These are phyloP conservation scores for Folsomia manolachei DNA, from an alignment of 2,888 invertebrate species.

Conservation along the genomic window DNA sequence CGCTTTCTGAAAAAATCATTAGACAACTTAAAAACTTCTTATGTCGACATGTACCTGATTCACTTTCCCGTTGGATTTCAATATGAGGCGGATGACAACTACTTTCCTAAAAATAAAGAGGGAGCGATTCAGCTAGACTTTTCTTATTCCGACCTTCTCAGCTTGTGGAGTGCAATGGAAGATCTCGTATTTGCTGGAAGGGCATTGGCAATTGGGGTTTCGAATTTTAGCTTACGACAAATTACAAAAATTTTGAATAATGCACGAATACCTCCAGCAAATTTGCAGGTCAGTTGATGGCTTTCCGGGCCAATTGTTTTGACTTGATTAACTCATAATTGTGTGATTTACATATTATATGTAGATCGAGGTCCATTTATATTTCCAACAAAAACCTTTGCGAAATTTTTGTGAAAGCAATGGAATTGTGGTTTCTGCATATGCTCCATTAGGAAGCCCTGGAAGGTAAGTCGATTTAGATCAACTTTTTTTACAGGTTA, in stretches of 20 bases:
- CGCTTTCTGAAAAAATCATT: constrained; percentile 68
- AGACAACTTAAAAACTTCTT: constrained; percentile 68
- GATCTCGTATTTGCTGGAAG: constrained; percentile 67
- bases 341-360: neutral
- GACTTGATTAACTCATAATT: neutral
- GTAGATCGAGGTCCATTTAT: constrained; percentile 70
- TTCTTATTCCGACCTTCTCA: constrained; percentile 61
- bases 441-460: constrained; percentile 63
- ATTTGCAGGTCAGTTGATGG: constrained; percentile 54
- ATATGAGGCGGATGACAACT: constrained; percentile 61
- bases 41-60: constrained; percentile 77
- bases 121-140: constrained; percentile 37
- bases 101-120: constrained; percentile 52
- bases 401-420: constrained; percentile 62
- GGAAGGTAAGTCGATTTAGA: too few species aligned
- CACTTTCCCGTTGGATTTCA: constrained; percentile 73
- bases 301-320: too few species aligned
- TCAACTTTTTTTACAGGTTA: too few species aligned
- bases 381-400: constrained; percentile 70
- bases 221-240: constrained; percentile 76
- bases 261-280: constrained; percentile 64
- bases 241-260: constrained; percentile 64
- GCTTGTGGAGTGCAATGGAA: constrained; percentile 69
- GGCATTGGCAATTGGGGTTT: constrained; percentile 77
- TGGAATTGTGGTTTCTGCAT: constrained; percentile 71